Base-by-base conservation (phyloP, 92 coral and sea anemone species). In the Anthopleura xanthogrammica region DNA sequence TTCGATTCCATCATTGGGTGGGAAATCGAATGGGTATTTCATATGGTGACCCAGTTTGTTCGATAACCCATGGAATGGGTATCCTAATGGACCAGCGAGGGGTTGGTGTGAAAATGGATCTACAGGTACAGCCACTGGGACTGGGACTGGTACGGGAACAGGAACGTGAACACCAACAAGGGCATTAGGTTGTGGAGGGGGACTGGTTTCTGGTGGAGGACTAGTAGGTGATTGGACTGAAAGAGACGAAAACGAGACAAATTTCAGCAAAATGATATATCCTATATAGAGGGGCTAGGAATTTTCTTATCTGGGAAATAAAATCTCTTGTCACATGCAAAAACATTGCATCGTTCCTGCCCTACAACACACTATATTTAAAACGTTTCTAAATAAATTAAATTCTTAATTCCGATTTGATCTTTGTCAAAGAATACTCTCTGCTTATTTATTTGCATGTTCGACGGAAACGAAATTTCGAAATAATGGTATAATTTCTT, bases 81-180 rank as follows among this genome's bases (percentile, higher is more conserved):
- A 57, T 56, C 40, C 66, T 22, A 52, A 5, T 20, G 40, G 56
- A 52, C 81, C 87, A 60, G 75, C 57, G 1, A 85, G 58, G 17
- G 81, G 77, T n/a, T 71, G 88, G 41, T 79, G 88, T 16, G 79
- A 78, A 60, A 66, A 78, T 16, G 88, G 88, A 52, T 77, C 83
- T 2, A 85, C 79, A 29, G 88, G 88, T 16, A 85, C 83, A 22
- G 80, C 79, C 0, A 75, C 68, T 1, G 80, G 88, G 0, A 85
- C 83, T 46, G 88, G 83, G 3, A 78, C 78, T 24, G 88, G 83
- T 0, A 85, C 88, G n/a, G 74, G 87, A 10, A 84, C 43, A 70
- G 83, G 83, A 2, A 80, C 76, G 29, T 58, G 74, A 7, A 80
- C 83, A 29, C 75, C 83, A 7, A 80, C 74, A 16, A 85, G 55